A percentile compares a stretch with the other conserved stretches of the same genome.
phyloP scores from a whole-genome alignment of 2,113 vertebrate genomes.

The Serilophus lunatus region DNA sequence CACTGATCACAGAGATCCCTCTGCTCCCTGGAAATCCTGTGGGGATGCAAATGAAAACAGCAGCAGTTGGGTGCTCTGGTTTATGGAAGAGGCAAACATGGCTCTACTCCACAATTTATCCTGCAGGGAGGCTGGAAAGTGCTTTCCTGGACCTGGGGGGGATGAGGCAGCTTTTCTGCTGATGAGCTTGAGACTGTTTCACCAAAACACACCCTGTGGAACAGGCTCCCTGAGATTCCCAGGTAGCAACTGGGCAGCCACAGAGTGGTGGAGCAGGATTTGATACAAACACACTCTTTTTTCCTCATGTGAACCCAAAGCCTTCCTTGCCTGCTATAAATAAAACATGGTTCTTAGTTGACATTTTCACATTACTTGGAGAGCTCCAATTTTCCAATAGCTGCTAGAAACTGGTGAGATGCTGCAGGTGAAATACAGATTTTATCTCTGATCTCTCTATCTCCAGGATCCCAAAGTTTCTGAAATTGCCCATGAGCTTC shows the following conservation, averaged over 20 bases:
- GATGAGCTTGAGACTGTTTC: background rate
- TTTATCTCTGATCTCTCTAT: background rate
- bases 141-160: background rate
- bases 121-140: background rate
- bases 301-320: background rate
- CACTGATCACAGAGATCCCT: background rate
- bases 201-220: background rate
- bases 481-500: background rate
- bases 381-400: background rate
- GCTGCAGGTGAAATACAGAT: background rate
- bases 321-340: background rate
- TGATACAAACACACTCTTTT: background rate
- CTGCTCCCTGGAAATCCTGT: background rate
- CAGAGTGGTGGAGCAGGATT: background rate
- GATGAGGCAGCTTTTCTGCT: background rate
- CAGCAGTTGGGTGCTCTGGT: background rate
- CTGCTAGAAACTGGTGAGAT: background rate
- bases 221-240: background rate
- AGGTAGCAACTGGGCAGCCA: fast-evolving
- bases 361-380: background rate
- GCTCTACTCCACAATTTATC: background rate
- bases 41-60: background rate
- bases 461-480: background rate
- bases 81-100: fast-evolving
- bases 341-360: background rate